A percentile compares a stretch with the other conserved stretches of the same genome.
These are phyloP conservation scores for Ennomos quercinarius DNA, from an alignment of 2,888 invertebrate genomes.

Conservation along the genomic window DNA sequence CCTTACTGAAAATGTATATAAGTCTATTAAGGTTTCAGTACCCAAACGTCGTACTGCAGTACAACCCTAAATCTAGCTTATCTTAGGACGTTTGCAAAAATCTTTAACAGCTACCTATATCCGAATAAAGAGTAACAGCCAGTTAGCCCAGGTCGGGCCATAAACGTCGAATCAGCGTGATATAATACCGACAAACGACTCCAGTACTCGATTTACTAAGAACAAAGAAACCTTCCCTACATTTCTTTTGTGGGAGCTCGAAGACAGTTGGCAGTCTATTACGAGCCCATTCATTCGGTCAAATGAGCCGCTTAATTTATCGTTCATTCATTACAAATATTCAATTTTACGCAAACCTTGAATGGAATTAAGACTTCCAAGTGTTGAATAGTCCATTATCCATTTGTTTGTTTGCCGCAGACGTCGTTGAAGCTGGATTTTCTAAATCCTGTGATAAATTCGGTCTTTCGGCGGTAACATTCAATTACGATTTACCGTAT, in stretches of 20 bases:
- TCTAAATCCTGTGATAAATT: conserved; percentile 10
- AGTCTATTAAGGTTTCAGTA: neutral
- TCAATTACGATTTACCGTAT: neutral
- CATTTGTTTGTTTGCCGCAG: conserved; percentile 26
- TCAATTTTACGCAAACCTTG: conserved; percentile 57
- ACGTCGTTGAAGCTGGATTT: conserved; percentile 14
- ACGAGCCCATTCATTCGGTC: conserved; percentile 76
- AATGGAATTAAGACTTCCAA: conserved; percentile 39
- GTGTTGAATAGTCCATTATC: conserved; percentile 32
- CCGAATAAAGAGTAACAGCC: conserved; percentile 66
- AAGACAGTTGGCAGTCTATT: conserved; percentile 80
- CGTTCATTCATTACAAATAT: conserved; percentile 67
- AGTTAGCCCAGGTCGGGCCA: conserved; percentile 65
- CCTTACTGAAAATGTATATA: too few species aligned
- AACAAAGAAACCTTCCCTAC: conserved; percentile 78
- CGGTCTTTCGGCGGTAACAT: neutral
- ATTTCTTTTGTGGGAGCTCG: conserved; percentile 74
- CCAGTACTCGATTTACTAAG: conserved; percentile 79
- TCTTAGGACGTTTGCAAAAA: conserved; percentile 22
- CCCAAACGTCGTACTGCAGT: conserved; percentile 9
- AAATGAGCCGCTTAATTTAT: conserved; percentile 81
- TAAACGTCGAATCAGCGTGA: conserved; percentile 83
- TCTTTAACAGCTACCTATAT: conserved; percentile 40
- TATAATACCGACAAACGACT: conserved; percentile 81
- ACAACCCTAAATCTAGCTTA: conserved; percentile 31